Base-by-base conservation (phyloP, 2,797 vertebrate species). In the Brachyalestes nurse region DNA sequence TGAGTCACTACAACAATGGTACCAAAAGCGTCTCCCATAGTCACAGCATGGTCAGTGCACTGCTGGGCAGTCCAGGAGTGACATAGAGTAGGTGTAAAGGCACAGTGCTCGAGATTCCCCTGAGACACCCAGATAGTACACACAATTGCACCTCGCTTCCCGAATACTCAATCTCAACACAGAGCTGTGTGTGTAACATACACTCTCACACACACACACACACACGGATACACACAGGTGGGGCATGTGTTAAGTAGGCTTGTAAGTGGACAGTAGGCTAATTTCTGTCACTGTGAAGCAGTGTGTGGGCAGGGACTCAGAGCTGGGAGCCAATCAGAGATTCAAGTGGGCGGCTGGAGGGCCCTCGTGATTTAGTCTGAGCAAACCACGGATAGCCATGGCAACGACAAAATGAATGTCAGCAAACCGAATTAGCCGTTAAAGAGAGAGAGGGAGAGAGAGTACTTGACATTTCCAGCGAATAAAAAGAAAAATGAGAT, bases 301-400 rank as follows among this genome's bases (percentile, higher is more conserved):
- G 40, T 17, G 13, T 28, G 72, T 62, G 77, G 34, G 70, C 4
- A 75, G 72, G 58, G 47, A 72, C 84, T 88, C 85, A 79, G 87
- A 86, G 77, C 74, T 78, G 78, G 85, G 80, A 80, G 86, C 89
- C 88, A 81, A 91, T 91, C 88, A 86, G 86, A 65, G 87, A 87
- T 93, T 92, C 92, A 91, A 94, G 91, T 88, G 90, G 89, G 85
- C 89, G 92, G 92, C 92, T 90, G 89, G 91, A 92, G 89, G 88
- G 88, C 87, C 88, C 86, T 87, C 17, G 28, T 73, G 73, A 80
- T 65, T 53, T 87, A 51, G 79, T 70, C 84, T 86, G 82, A 85
- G 84, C 87, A 87, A 86, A 89, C 83, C 78, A 83, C 40, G 45
- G 65, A 34, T 87, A 77, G 8, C 79, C 58, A 80, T 87, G 81